Evolutionary conservation across 2,888 invertebrate species (phyloP).

Genomic region (Pandemis cinnamomeana): DNA sequence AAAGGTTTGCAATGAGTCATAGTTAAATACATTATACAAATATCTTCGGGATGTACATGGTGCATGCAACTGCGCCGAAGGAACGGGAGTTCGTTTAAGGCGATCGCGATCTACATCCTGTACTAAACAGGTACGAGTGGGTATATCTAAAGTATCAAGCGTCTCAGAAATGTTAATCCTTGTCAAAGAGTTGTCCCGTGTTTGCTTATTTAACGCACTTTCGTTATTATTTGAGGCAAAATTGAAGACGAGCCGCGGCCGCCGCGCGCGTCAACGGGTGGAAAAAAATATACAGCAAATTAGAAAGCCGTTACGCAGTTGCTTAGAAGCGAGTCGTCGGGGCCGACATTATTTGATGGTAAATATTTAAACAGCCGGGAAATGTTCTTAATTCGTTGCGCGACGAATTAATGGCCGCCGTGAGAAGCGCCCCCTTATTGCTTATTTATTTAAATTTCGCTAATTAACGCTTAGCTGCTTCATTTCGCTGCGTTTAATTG

Average conservation of each 20-base stretch:
- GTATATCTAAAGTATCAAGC: neutral
- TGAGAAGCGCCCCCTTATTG: slow-evolving; percentile 53
- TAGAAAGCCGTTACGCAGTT: slow-evolving; percentile 36
- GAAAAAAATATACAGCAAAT: slow-evolving; percentile 28
- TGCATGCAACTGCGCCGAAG: too few relatives aligned
- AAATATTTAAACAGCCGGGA: slow-evolving; percentile 33
- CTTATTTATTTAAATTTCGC: slow-evolving; percentile 65
- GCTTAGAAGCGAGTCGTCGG: slow-evolving; percentile 18
- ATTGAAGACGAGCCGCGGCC: slow-evolving; percentile 17
- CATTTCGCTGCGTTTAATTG: slow-evolving; percentile 48
- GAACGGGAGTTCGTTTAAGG: too few relatives aligned
- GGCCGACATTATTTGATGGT: slow-evolving; percentile 24
- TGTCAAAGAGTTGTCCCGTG: neutral
- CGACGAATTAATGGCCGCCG: slow-evolving; percentile 47
- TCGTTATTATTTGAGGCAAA: slow-evolving; percentile 2
- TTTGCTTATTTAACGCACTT: slow-evolving; percentile 7
- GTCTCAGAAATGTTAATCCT: neutral
- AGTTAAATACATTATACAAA: too few relatives aligned
- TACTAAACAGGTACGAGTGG: too few relatives aligned
- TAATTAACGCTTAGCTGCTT: slow-evolving; percentile 54
- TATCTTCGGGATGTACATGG: too few relatives aligned
- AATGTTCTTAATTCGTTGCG: slow-evolving; percentile 33
- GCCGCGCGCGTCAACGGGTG: slow-evolving; percentile 1
- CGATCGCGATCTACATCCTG: too few relatives aligned
- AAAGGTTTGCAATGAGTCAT: too few relatives aligned